Evolutionary conservation across 2,113 vertebrate genomes (phyloP).

Genomic region (Cyanistes caeruleus): DNA sequence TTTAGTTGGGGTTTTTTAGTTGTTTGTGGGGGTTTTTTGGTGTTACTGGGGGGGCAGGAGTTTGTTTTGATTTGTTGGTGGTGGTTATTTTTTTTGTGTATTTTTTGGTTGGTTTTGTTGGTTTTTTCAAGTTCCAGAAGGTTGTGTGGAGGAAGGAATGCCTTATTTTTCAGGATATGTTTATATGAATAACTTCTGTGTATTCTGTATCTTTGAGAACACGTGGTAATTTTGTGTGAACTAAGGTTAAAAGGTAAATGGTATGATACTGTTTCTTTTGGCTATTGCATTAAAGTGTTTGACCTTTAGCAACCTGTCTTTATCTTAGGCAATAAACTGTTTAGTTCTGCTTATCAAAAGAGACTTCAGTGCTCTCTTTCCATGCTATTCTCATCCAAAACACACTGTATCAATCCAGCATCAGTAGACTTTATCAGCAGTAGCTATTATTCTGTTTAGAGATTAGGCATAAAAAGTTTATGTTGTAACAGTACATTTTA

Average conservation of each 20-base stretch:
- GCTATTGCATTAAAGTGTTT: constrained; percentile 36
- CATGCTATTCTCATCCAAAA: constrained; percentile 51
- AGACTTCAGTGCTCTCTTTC: constrained; percentile 51
- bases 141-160: neutral
- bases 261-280: constrained; percentile 50
- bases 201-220: constrained; percentile 39
- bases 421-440: constrained; percentile 27
- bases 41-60: fast-evolving
- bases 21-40: fast-evolving
- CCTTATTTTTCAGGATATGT: constrained; percentile 59
- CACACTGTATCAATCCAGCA: constrained; percentile 27
- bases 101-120: neutral
- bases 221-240: constrained; percentile 9
- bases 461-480: neutral
- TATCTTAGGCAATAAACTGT: constrained; percentile 58
- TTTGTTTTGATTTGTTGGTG: neutral
- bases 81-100: neutral
- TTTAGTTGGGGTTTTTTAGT: neutral
- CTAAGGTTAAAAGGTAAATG: constrained; percentile 63
- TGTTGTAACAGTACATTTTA: neutral
- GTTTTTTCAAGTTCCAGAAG: neutral
- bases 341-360: constrained; percentile 62
- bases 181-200: constrained; percentile 11
- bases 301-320: constrained; percentile 62
- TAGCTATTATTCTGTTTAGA: neutral